These are phyloP conservation scores for Microplitis mediator DNA, from an alignment of 1,140 invertebrate species.

Conservation along the genomic window DNA sequence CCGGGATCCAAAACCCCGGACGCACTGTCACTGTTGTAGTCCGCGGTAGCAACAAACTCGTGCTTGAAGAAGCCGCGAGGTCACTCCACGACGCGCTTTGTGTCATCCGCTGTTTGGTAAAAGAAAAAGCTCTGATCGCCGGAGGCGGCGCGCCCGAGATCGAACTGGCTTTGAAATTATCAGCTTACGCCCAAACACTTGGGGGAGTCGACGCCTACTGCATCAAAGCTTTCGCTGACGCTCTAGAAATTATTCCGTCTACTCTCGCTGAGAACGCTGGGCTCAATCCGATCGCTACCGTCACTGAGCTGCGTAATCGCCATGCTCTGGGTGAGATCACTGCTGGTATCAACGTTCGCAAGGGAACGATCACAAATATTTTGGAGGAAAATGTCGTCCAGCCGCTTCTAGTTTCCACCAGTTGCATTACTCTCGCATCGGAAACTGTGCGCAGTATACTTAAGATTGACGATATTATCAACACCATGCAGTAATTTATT, in stretches of 20 bases:
- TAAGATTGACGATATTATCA: constrained; percentile 98
- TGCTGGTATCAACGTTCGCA: constrained; percentile 96
- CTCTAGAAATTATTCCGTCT: constrained; percentile 92
- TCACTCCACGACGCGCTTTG: constrained; percentile 98
- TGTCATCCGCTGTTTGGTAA: constrained; percentile 96
- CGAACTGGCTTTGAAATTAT: constrained; percentile 86
- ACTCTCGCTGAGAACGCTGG: constrained; percentile 99
- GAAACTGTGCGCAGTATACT: constrained; percentile 98
- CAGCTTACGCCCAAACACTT: constrained; percentile 80
- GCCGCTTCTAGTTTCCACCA: constrained; percentile 92
- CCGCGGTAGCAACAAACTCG: constrained; percentile 96
- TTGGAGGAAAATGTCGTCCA: constrained; percentile 97
- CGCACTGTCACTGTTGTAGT: constrained; percentile 93
- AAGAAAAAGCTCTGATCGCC: constrained; percentile 87
- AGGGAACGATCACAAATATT: constrained; percentile 95
- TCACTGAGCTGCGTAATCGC: constrained; percentile 93
- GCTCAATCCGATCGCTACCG: constrained; percentile 96
- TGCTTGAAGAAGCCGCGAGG: constrained; percentile 92
- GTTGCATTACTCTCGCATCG: constrained; percentile 91
- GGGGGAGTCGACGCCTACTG: constrained; percentile 95
- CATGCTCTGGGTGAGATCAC: constrained; percentile 85
- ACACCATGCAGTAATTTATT: constrained; percentile 56
- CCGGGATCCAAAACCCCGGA: constrained; percentile 87
- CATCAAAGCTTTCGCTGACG: constrained; percentile 92
- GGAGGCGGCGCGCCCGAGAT: constrained; percentile 98